Evolutionary conservation across 2,113 vertebrate species (phyloP).

Genomic region (Takifugu bimaculatus): DNA sequence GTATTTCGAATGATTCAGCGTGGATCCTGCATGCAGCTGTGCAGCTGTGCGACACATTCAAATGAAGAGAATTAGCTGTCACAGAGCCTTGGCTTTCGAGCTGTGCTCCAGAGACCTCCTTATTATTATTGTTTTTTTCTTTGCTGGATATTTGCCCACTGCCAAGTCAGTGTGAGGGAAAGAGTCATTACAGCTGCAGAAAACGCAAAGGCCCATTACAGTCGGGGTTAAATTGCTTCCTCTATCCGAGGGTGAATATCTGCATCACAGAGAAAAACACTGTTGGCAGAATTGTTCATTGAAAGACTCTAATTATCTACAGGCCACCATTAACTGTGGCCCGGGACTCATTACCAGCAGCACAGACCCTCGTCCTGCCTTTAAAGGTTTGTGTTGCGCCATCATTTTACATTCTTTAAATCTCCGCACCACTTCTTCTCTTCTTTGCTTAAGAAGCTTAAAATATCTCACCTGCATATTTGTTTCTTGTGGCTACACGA

Average conservation of each 20-base stretch:
- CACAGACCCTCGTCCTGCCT: slow-evolving; percentile 14
- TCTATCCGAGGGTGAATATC: slow-evolving; percentile 10
- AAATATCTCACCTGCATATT: no score
- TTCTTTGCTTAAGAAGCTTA: no score
- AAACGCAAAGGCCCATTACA: slow-evolving; percentile 31
- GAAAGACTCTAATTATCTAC: slow-evolving; percentile 42
- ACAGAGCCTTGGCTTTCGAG: slow-evolving; percentile 37
- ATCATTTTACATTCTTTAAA: not conserved
- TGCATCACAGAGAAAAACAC: not conserved
- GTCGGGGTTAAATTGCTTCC: slow-evolving; percentile 20
- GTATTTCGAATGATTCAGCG: slow-evolving; percentile 59
- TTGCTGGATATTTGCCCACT: slow-evolving; percentile 22
- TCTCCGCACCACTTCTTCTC: no score
- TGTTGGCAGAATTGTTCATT: slow-evolving; percentile 2
- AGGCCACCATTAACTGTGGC: slow-evolving; percentile 24
- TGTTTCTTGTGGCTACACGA: no score
- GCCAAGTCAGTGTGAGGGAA: slow-evolving; percentile 26
- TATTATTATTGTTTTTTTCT: slow-evolving; percentile 9
- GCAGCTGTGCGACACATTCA: slow-evolving; percentile 56
- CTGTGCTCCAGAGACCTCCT: slow-evolving; percentile 43
- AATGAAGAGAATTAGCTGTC: slow-evolving; percentile 70
- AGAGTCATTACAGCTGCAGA: slow-evolving; percentile 38
- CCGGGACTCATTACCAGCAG: slow-evolving; percentile 42
- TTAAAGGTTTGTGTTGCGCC: not conserved
- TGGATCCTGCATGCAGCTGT: slow-evolving; percentile 23